Conservation (phyloP, 2,113 vertebrate species). For the Myiozetetes cayanensis region DNA sequence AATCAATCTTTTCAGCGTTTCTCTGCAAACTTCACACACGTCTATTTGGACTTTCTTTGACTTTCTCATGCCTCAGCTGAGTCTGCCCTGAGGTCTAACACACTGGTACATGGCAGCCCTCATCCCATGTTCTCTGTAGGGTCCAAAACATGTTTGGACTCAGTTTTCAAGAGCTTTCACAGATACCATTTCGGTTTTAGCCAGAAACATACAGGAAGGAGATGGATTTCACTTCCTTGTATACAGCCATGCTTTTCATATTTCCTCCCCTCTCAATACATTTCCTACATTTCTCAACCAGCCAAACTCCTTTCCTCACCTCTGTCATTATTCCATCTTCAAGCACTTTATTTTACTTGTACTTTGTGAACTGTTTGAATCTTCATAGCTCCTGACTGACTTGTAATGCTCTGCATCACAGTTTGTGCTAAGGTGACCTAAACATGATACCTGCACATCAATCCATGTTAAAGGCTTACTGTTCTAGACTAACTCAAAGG, state of each 20-base stretch:
- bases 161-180: not conserved
- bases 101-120: not conserved
- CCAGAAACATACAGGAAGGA: not conserved
- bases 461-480: not conserved
- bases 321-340: not conserved
- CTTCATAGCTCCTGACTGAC: not conserved
- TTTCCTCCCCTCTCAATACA: not conserved
- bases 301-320: not conserved
- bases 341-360: not conserved
- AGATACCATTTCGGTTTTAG: not conserved
- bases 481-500: not conserved
- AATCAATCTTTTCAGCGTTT: conserved; percentile 18
- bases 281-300: not conserved
- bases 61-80: not conserved
- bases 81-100: not conserved
- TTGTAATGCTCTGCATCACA: not conserved
- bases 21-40: not conserved
- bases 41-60: not conserved
- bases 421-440: not conserved
- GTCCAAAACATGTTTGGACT: not conserved
- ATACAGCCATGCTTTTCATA: not conserved
- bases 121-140: not conserved
- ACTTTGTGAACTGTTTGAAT: not conserved
- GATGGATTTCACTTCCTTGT: not conserved
- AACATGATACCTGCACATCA: not conserved